Conservation (phyloP, 2,888 invertebrate genomes). For the Herminia tarsipennalis region DNA sequence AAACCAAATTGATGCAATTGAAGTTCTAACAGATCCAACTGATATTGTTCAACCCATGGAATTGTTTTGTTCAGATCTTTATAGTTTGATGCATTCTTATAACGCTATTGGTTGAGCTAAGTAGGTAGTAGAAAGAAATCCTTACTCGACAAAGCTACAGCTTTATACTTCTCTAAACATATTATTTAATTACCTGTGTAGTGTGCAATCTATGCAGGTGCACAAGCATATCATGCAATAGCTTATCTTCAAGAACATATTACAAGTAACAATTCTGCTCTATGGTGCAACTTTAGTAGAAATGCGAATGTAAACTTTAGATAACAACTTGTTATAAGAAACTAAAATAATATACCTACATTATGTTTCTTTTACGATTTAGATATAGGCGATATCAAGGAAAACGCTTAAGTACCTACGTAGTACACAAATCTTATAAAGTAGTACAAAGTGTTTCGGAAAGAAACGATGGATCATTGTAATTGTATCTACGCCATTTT, state of each 20-base stretch:
- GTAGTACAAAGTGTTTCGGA: no score
- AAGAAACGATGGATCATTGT: not conserved
- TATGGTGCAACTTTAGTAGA: not conserved
- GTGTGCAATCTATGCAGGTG: constrained; percentile 6
- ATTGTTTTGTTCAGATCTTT: no score
- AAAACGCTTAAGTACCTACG: no score
- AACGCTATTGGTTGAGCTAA: no score
- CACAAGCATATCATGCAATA: constrained; percentile 16
- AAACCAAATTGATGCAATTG: no score
- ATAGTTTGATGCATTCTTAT: no score
- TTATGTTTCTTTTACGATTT: not conserved
- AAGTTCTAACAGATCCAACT: no score
- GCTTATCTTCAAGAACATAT: constrained; percentile 12
- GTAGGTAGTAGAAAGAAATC: no score
- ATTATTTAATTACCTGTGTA: not conserved
- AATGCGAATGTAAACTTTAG: not conserved
- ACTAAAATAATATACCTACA: no score
- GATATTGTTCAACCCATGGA: no score
- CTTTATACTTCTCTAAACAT: not conserved
- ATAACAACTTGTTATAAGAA: not conserved
- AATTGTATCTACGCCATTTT: no score
- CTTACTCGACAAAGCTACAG: not conserved
- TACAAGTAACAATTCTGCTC: constrained; percentile 6
- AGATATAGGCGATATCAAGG: no score
- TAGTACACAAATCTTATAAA: not conserved